Evolutionary conservation across 2,113 vertebrate genomes (phyloP).

Genomic region (Sminthopsis crassicaudata): DNA sequence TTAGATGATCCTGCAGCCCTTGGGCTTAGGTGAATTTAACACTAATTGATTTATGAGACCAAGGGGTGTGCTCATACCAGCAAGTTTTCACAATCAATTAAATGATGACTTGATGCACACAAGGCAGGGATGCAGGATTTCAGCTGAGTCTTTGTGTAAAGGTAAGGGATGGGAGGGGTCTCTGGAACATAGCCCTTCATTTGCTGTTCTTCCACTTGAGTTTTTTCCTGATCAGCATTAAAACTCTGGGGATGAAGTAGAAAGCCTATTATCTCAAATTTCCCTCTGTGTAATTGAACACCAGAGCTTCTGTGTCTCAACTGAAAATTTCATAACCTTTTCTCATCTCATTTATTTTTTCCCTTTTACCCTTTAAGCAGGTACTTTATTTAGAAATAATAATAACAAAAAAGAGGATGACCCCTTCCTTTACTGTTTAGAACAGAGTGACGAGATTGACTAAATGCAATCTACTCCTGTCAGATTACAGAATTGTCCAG

Average conservation of each 20-base stretch:
- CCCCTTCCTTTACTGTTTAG: neutral
- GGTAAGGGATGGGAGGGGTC: conserved; percentile 31
- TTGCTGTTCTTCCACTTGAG: conserved; percentile 49
- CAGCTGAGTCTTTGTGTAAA: neutral
- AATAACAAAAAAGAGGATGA: neutral
- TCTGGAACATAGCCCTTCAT: conserved; percentile 56
- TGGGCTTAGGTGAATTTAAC: conserved; percentile 46
- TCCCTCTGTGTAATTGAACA: conserved; percentile 69
- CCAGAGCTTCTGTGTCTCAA: conserved; percentile 70
- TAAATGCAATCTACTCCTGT: conserved; percentile 55
- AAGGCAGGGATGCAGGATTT: conserved; percentile 48
- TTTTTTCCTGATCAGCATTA: conserved; percentile 61
- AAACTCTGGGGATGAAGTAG: conserved; percentile 64
- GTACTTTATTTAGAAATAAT: conserved; percentile 21
- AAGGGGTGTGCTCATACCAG: conserved; percentile 61
- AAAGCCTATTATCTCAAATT: conserved; percentile 70
- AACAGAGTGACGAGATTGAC: conserved; percentile 46
- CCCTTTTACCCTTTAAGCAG: conserved; percentile 48
- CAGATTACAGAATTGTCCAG: conserved; percentile 67
- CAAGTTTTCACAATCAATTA: conserved; percentile 75
- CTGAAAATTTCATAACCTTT: conserved; percentile 73
- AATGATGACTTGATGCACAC: neutral
- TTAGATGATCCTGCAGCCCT: conserved; percentile 43
- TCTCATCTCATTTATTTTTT: conserved; percentile 49
- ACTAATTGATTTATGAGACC: conserved; percentile 53